Conservation (phyloP, 2,888 invertebrate species). For the Catocala sponsa region DNA sequence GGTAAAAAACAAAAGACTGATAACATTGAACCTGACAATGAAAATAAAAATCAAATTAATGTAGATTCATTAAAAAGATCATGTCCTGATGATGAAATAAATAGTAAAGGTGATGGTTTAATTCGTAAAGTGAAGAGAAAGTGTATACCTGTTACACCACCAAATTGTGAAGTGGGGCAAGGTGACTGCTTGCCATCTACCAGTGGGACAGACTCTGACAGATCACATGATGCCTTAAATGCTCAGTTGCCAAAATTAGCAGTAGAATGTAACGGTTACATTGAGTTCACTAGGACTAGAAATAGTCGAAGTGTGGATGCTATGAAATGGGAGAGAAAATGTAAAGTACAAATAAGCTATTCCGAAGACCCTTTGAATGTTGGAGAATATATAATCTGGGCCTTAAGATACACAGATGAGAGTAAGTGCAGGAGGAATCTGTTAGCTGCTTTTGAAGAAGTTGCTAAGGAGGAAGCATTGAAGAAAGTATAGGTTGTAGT, state of each 20-base stretch:
- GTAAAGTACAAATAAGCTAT: slow-evolving; percentile 90
- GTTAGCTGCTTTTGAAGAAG: slow-evolving; percentile 84
- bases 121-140: slow-evolving; percentile 64
- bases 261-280: slow-evolving; percentile 82
- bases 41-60: slow-evolving; percentile 33
- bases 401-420: slow-evolving; percentile 89
- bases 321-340: slow-evolving; percentile 89
- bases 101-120: slow-evolving; percentile 73
- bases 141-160: slow-evolving; percentile 74
- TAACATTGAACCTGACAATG: slow-evolving; percentile 30
- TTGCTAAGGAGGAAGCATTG: slow-evolving; percentile 63
- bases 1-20: slow-evolving; percentile 62
- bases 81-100: slow-evolving; percentile 61
- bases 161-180: slow-evolving; percentile 78
- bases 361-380: slow-evolving; percentile 83
- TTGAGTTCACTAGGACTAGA: slow-evolving; percentile 77
- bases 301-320: slow-evolving; percentile 71
- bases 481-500: slow-evolving; percentile 48
- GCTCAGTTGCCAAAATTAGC: slow-evolving; percentile 78
- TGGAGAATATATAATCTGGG: slow-evolving; percentile 89
- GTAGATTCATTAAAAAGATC: slow-evolving; percentile 59
- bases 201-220: slow-evolving; percentile 73
- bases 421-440: slow-evolving; percentile 89
- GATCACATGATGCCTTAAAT: slow-evolving; percentile 74
- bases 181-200: slow-evolving; percentile 84